Evolutionary conservation across 2,797 vertebrate species (phyloP), one percentile per base, ranked within the genome.

Genomic region (Hypotaenidia philippensis): DNA sequence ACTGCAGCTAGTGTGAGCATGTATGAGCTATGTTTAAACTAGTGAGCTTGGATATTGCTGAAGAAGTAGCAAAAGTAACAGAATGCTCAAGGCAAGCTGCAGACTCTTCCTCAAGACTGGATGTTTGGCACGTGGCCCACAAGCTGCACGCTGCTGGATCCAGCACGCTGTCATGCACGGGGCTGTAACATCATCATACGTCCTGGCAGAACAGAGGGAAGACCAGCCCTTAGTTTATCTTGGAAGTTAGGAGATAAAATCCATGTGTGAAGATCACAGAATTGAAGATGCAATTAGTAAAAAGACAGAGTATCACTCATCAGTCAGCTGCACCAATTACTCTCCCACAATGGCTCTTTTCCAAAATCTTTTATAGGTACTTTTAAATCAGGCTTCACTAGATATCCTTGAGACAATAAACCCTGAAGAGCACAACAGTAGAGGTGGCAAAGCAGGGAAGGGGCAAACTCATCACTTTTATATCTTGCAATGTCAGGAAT

Each of bases 211-310:
- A 61, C 47, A 71, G 38, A 61, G 29, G 40, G 53, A 60, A 49
- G 36, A 44, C 32, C 49, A 84, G 36, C 20, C 70, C 29, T 78
- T 27, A 13, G 47, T 23, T 87, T 52, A 23, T 59, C 68, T 49
- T 60, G 34, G 47, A 72, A 70, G 38, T 31, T 77, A 84, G 45
- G 23, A 87, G 26, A 64, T 20, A 76, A 86, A 94, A 92, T 25
- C 26, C 7, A 3, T 10, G 10, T 20, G 41, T 20, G 31, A 84
- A 61, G 61, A 57, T 40, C 32, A n/a, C 9, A 45, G 17, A 86
- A 75, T 14, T 45, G n/a, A 71, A 83, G 34, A 64, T 41, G 14
- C 44, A 84, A 72, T 90, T 72, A 83, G n/a, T 71, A 69, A 66
- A 91, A 55, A 38, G 21, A 36, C 21, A 59, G 17, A 12, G 34